phyloP scores from a whole-genome alignment of 2,797 vertebrate species.

The Labroides dimidiatus region DNA sequence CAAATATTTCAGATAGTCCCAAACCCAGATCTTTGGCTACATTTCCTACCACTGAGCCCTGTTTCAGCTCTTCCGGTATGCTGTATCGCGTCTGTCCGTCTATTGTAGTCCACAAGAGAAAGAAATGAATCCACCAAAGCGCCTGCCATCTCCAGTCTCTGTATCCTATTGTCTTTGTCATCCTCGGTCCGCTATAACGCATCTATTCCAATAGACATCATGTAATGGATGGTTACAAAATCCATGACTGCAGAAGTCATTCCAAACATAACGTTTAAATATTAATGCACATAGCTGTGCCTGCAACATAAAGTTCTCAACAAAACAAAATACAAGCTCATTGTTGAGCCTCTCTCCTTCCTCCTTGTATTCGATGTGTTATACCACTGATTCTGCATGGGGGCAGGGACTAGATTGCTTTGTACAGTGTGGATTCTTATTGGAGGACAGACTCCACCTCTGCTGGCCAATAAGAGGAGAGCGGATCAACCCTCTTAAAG shows the following conservation, averaged over 20 bases:
- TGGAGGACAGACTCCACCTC: slow-evolving; percentile 53
- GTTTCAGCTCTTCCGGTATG: slow-evolving; percentile 75
- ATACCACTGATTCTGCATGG: slow-evolving; percentile 31
- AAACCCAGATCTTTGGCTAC: slow-evolving; percentile 82
- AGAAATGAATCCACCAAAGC: slow-evolving; percentile 56
- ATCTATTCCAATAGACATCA: not conserved
- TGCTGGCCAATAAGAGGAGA: slow-evolving; percentile 34
- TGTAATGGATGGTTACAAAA: not conserved
- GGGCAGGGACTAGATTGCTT: slow-evolving; percentile 68
- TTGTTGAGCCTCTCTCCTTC: not conserved
- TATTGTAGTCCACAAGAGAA: slow-evolving; percentile 55
- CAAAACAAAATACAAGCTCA: slow-evolving; percentile 15
- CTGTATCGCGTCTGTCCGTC: slow-evolving; percentile 70
- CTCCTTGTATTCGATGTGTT: slow-evolving; percentile 9
- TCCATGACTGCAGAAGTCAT: slow-evolving; percentile 6
- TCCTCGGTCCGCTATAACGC: slow-evolving; percentile 32
- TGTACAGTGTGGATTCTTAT: slow-evolving; percentile 64
- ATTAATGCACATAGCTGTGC: not conserved
- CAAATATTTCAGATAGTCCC: slow-evolving; percentile 46
- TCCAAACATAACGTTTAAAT: not conserved
- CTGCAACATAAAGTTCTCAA: not conserved
- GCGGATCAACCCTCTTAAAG: slow-evolving; percentile 39
- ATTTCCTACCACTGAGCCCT: slow-evolving; percentile 79
- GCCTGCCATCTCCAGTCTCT: slow-evolving; percentile 58
- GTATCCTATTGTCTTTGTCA: slow-evolving; percentile 54